Evolutionary conservation across 1,140 invertebrate species (phyloP), one percentile per base, ranked within the genome.

Genomic region (Andricus grossulariae): DNA sequence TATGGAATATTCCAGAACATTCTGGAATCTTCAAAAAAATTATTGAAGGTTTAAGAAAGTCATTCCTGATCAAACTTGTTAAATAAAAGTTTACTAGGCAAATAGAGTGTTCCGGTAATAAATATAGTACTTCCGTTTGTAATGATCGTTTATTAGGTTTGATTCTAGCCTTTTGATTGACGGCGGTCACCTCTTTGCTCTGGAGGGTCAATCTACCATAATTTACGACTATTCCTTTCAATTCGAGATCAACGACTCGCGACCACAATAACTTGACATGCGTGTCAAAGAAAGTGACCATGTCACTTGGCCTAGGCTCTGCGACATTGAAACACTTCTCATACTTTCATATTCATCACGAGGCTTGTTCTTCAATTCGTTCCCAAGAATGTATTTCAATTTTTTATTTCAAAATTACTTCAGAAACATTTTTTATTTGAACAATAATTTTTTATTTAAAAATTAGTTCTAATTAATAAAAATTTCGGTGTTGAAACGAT

Each of bases 231-330:
- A 32, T 73, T 52, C 52, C 66, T 73, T 55, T 72, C 73, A 39
- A 77, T 76, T 70, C n/a, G 25, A 57, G 74, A 75, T 77, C 73
- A 79, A 50, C 75, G 73, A 75, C 54, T 72, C 71, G 74, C 18
- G 50, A 73, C 60, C 25, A 66, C 60, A 66, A 66, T 66, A 66
- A 52, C 19, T 52, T 39, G 60, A 51, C 50, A 32, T 19, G 39
- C 72, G 50, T 77, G 79, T 83, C 83, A 81, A 83, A 79, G 84
- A 85, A 85, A 85, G 84, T 84, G 76, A 83, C 74, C 79, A 71
- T 82, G 73, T 50, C 32, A 73, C 73, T 73, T 83, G 80, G 76
- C 79, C 72, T 76, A 75, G 72, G 78, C 76, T 73, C 8, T 39
- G 13, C 45, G 39, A 66, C 60, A 66, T 66, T 66, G 32, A 39